These are phyloP conservation scores for Zapornia atra DNA, from an alignment of 2,113 vertebrate species.

Conservation along the genomic window DNA sequence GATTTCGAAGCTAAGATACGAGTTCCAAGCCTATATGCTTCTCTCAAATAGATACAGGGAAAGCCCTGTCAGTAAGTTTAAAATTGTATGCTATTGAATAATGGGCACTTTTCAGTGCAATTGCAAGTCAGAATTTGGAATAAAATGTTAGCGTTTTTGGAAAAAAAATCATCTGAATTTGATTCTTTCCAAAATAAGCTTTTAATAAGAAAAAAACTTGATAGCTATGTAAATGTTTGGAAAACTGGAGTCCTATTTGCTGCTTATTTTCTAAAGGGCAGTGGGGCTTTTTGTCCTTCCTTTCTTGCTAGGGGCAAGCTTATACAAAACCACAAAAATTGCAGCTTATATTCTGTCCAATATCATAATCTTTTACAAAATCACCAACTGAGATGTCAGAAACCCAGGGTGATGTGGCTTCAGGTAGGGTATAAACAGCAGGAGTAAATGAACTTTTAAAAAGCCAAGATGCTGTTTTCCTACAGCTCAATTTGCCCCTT, in stretches of 20 bases:
- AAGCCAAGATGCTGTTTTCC: slow-evolving; percentile 41
- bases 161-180: not conserved
- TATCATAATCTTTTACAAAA: slow-evolving; percentile 32
- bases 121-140: not conserved
- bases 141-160: not conserved
- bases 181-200: not conserved
- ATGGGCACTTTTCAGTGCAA: not conserved
- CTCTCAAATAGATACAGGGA: not conserved
- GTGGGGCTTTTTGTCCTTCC: not conserved
- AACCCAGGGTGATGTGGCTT: slow-evolving; percentile 31
- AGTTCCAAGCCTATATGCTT: not conserved
- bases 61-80: not conserved
- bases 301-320: not conserved
- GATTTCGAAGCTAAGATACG: not conserved
- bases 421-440: slow-evolving; percentile 66
- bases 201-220: not conserved
- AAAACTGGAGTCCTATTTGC: not conserved
- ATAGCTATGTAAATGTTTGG: not conserved
- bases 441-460: slow-evolving; percentile 61
- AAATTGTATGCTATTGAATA: not conserved
- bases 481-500: slow-evolving; percentile 46
- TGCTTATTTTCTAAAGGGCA: not conserved
- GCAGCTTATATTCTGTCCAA: not conserved
- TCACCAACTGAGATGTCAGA: not conserved
- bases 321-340: not conserved